Conservation (phyloP, 2,888 invertebrate genomes). For the Apotomis betuletana region DNA sequence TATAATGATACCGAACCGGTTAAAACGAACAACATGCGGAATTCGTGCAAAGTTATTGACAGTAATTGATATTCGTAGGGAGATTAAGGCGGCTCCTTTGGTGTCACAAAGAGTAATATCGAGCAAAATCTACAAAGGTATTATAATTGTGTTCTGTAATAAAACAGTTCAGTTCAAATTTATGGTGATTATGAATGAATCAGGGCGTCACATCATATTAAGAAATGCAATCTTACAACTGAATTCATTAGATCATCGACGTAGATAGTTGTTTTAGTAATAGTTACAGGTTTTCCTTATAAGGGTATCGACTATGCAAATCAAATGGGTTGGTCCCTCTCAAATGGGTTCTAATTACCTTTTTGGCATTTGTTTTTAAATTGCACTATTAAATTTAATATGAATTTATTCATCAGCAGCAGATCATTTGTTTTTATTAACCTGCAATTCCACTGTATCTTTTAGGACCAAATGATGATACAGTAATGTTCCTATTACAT, state of each 20-base stretch:
- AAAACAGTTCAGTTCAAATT: background rate
- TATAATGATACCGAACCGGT: no score
- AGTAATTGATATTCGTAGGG: no score
- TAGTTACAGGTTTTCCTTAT: slow-evolving; percentile 34
- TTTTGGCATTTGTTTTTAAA: slow-evolving; percentile 23
- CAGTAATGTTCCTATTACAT: background rate
- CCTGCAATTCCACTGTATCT: background rate
- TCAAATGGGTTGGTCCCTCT: slow-evolving; percentile 10
- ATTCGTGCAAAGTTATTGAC: no score
- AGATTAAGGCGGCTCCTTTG: no score
- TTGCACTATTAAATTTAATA: slow-evolving; percentile 14
- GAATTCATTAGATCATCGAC: slow-evolving; percentile 33
- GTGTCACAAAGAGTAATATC: no score
- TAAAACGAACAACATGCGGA: no score
- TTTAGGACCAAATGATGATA: slow-evolving; percentile 2
- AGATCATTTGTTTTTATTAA: background rate
- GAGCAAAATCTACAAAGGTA: no score
- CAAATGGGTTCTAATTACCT: slow-evolving; percentile 9
- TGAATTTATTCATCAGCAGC: background rate
- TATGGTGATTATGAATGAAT: slow-evolving; percentile 23
- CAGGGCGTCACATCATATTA: slow-evolving; percentile 21
- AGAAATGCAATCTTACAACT: slow-evolving; percentile 22
- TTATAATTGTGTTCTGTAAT: background rate
- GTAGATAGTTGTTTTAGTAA: slow-evolving; percentile 28
- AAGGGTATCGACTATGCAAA: slow-evolving; percentile 34